phyloP scores from a whole-genome alignment of 1,140 invertebrate species.

The Drosophila nigrodunni region DNA sequence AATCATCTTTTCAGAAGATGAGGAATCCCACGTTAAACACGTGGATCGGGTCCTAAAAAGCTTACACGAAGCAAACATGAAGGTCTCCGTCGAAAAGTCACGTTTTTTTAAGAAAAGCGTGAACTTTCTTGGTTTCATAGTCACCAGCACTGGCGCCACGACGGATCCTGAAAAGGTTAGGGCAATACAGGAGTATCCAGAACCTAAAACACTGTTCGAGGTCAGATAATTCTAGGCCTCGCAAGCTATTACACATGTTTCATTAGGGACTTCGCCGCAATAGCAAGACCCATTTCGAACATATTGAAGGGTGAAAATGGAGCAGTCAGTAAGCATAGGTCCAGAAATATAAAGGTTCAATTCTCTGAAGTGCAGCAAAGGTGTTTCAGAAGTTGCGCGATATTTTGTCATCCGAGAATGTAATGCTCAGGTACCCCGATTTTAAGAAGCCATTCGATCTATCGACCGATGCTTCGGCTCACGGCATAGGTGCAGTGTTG shows the following conservation, averaged over 20 bases:
- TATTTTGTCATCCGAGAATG: no score
- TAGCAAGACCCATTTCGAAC: conserved; percentile 22
- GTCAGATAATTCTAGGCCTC: conserved; percentile 46
- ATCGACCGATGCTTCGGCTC: conserved; percentile 10
- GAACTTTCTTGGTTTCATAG: conserved; percentile 19
- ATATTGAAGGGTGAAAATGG: conserved; percentile 34
- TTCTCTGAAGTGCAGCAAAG: no score
- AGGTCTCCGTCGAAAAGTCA: conserved; percentile 85
- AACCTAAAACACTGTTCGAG: conserved; percentile 38
- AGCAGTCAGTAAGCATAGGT: conserved; percentile 22
- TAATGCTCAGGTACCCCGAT: no score
- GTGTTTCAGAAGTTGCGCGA: no score
- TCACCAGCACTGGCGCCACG: conserved; percentile 26
- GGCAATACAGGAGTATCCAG: conserved; percentile 42
- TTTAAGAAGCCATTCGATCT: conserved; percentile 14
- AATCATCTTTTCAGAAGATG: conserved; percentile 24
- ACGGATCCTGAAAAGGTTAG: conserved; percentile 51
- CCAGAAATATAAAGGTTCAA: conserved; percentile 12
- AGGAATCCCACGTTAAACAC: not conserved
- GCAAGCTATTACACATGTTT: conserved; percentile 47
- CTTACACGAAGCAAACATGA: conserved; percentile 80
- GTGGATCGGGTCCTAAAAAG: conserved; percentile 30
- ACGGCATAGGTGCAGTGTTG: no score
- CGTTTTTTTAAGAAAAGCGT: conserved; percentile 62
- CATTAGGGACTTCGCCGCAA: conserved; percentile 38